Percentiles rank a stretch among this genome's conserved stretches.
These are phyloP conservation scores for Meteorus cinctellus DNA, from an alignment of 2,888 invertebrate species.

Conservation along the genomic window DNA sequence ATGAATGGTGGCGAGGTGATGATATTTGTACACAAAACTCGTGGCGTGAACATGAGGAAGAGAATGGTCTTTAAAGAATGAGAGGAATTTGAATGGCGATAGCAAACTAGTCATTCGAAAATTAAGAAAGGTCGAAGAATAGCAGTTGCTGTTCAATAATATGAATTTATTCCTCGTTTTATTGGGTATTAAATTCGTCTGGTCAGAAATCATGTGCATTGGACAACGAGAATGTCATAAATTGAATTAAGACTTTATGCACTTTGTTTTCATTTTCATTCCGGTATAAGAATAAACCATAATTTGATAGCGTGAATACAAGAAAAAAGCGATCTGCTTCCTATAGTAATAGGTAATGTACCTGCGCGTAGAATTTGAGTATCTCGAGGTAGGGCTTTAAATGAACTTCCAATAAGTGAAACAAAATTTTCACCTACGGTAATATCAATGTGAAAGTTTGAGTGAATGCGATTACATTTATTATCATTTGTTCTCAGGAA, in stretches of 20 bases:
- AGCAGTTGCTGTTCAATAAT: too few relatives aligned
- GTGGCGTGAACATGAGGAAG: conserved; percentile 75
- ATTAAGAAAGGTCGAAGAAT: not conserved
- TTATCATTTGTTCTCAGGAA: not conserved
- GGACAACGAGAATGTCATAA: not conserved
- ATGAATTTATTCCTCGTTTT: too few relatives aligned
- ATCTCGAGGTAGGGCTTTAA: not conserved
- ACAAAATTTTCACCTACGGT: not conserved
- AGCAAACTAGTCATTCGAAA: not conserved
- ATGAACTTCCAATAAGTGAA: conserved; percentile 20
- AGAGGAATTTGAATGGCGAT: not conserved
- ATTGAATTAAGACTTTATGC: not conserved
- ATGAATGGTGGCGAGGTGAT: conserved; percentile 93
- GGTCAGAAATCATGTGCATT: too few relatives aligned
- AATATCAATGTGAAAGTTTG: conserved; percentile 12
- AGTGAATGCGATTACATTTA: not conserved
- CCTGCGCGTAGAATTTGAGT: not conserved
- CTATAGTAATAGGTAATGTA: not conserved
- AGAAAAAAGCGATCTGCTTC: conserved; percentile 14
- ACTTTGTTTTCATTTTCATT: not conserved
- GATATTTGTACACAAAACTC: conserved; percentile 85
- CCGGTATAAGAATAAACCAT: not conserved
- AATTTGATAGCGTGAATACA: not conserved
- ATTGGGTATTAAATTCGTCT: too few relatives aligned
- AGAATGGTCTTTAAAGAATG: not conserved